Base-by-base conservation (phyloP, 2,797 vertebrate species). In the Squalus acanthias region DNA sequence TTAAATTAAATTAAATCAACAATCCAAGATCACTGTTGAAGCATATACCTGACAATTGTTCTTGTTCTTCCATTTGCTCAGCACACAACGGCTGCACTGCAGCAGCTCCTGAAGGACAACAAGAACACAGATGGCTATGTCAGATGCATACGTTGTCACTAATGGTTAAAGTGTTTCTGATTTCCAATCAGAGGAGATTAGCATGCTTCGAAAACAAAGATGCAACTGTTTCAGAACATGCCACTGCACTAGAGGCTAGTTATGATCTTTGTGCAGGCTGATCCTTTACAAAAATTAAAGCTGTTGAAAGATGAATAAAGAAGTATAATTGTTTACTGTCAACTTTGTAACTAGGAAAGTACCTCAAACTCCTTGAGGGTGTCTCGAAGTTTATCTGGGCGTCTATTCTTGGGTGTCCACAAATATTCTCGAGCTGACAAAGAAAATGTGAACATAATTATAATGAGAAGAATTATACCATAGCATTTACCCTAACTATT, bases 291-390 rank as follows among this genome's bases (percentile, higher is more conserved):
- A 99, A 99, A 99, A 99, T 99, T 98, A 98, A 98, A 98, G 97
- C 98, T 98, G 99, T 97, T 99, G 99, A 99, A 99, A 99, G 99
- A 98, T 97, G 98, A 96, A 96, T 97, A 97, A 98, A 97, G 98
- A 98, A 98, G 98, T 97, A 97, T 96, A 98, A 98, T 98, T 98
- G 98, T 98, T 98, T 98, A 98, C 98, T 98, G 98, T 98, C 98
- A 98, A 98, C 98, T 98, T 98, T 97, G 97, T 98, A 98, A 98
- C 97, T 98, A 98, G 97, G 98, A 97, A 98, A 97, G 96, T 98
- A 99, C 99, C 99, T 99, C 99, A 22, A 99, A 97, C 97, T 99
- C 99, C 98, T 98, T 99, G 96, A 99, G 98, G 92, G 98, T 98
- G 97, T 99, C 99, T 96, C 98, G 98, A 96, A 99, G 98, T 98